Conservation (phyloP, 2,797 vertebrate genomes). For the Labroides dimidiatus region DNA sequence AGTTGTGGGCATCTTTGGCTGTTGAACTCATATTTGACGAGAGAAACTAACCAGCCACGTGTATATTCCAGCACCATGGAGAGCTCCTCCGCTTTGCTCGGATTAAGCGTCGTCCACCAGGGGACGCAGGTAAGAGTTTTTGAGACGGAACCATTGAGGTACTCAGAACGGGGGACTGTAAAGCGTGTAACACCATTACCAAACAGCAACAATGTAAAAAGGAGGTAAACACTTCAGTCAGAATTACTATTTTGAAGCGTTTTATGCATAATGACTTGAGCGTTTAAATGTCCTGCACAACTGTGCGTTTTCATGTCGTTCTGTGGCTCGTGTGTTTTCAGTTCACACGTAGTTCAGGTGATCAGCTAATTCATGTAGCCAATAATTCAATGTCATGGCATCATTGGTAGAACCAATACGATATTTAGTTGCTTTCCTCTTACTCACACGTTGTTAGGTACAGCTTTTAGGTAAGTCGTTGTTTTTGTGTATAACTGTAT, state of each 20-base stretch:
- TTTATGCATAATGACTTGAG: neutral
- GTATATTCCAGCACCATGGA: slow-evolving; percentile 75
- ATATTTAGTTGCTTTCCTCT: too few species aligned
- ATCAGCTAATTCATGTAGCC: too few species aligned
- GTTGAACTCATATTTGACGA: neutral
- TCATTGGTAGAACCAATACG: too few species aligned
- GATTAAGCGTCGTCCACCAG: slow-evolving; percentile 45
- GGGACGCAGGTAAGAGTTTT: slow-evolving; percentile 50
- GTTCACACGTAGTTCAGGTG: neutral
- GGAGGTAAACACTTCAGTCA: slow-evolving; percentile 44
- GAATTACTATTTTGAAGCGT: neutral
- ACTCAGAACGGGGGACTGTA: slow-evolving; percentile 32
- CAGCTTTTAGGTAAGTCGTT: too few species aligned
- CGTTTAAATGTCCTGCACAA: neutral
- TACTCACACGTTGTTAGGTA: too few species aligned
- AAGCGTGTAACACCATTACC: slow-evolving; percentile 53
- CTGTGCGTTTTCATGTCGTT: neutral
- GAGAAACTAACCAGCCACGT: neutral
- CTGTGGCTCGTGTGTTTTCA: neutral
- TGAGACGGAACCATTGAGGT: slow-evolving; percentile 58
- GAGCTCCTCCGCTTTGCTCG: slow-evolving; percentile 54
- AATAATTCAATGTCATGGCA: too few species aligned
- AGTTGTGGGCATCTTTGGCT: neutral
- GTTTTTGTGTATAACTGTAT: too few species aligned
- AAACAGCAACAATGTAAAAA: slow-evolving; percentile 30